Conservation (phyloP, 1,140 invertebrate genomes). For the Leptopilina clavipes region DNA sequence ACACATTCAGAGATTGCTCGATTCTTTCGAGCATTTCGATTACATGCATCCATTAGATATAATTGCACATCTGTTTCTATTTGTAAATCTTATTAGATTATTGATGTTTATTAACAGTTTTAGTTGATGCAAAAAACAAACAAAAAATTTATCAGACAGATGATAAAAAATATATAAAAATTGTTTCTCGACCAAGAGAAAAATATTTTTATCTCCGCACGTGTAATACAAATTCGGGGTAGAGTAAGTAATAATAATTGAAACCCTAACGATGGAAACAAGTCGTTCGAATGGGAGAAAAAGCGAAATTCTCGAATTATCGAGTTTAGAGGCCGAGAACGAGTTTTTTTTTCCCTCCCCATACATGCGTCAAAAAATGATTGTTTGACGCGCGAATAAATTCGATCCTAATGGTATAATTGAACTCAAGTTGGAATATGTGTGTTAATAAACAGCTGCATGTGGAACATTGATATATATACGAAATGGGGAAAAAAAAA, state of each 20-base stretch:
- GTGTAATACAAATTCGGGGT: no score
- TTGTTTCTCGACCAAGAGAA: no score
- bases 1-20: neutral
- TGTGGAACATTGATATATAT: neutral
- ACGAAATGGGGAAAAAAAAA: neutral
- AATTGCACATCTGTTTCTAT: no score
- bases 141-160: no score
- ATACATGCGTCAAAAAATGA: neutral
- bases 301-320: neutral
- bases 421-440: neutral
- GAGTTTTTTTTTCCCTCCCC: neutral
- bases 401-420: conserved; percentile 19
- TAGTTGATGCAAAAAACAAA: no score
- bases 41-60: no score
- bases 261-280: neutral
- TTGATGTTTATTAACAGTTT: no score
- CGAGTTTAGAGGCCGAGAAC: neutral
- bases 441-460: conserved; percentile 6
- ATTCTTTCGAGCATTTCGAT: no score
- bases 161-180: no score
- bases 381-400: conserved; percentile 18
- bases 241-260: no score
- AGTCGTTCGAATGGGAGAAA: neutral
- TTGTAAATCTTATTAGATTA: no score
- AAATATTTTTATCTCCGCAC: no score